These are phyloP conservation scores for Eupristina koningsbergeri DNA, from an alignment of 1,140 invertebrate genomes.

Conservation along the genomic window DNA sequence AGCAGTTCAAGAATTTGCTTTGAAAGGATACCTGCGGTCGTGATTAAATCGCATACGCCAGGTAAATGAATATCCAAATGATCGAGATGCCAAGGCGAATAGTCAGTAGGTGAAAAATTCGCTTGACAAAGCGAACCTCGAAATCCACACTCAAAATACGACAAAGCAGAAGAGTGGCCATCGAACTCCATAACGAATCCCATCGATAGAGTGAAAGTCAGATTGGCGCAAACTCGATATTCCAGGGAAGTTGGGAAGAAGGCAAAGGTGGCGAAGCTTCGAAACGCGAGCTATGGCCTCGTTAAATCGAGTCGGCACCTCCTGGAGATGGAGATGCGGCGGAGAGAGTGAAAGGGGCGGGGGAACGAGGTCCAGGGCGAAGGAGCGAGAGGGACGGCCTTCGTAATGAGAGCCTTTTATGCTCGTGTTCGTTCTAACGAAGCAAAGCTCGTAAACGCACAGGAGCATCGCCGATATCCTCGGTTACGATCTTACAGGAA, in stretches of 20 bases:
- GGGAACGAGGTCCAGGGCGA: neutral
- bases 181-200: conserved; percentile 17
- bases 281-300: conserved; percentile 47
- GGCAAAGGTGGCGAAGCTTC: conserved; percentile 28
- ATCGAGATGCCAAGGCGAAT: too few species aligned
- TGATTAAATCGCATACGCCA: too few species aligned
- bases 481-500: conserved; percentile 35
- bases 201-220: conserved; percentile 42
- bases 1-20: too few species aligned
- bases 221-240: conserved; percentile 49
- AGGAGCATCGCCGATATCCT: conserved; percentile 19
- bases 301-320: conserved; percentile 49
- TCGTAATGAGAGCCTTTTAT: conserved; percentile 59
- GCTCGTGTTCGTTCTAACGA: conserved; percentile 51
- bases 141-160: neutral
- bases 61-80: neutral
- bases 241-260: conserved; percentile 31
- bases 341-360: neutral
- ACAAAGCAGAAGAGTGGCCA: conserved; percentile 10
- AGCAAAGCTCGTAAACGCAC: conserved; percentile 51
- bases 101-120: too few species aligned
- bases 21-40: too few species aligned
- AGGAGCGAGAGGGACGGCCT: conserved; percentile 32
- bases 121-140: too few species aligned
- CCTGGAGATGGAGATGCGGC: neutral